These are phyloP conservation scores for Laticauda colubrina DNA, from an alignment of 2,113 vertebrate genomes.

Conservation along the genomic window DNA sequence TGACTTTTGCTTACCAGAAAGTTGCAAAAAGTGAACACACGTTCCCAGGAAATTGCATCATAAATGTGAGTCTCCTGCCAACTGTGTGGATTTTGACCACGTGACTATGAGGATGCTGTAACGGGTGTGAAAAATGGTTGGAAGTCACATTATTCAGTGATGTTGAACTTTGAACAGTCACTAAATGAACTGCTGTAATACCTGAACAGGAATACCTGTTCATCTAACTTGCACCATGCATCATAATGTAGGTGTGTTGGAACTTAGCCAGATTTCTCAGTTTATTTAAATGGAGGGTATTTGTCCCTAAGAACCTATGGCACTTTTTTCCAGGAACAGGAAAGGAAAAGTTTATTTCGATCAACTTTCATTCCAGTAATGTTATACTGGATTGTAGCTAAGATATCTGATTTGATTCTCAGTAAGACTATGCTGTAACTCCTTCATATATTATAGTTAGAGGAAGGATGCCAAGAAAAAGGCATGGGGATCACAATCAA, in stretches of 20 bases:
- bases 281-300: neutral
- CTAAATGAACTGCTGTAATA: neutral
- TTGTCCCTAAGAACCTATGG: neutral
- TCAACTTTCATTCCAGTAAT: neutral
- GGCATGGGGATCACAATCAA: conserved; percentile 11
- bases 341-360: neutral
- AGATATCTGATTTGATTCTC: neutral
- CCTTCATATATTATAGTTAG: neutral
- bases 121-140: neutral
- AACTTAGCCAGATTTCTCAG: neutral
- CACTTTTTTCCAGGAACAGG: no score
- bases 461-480: conserved; percentile 40
- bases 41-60: neutral
- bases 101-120: neutral
- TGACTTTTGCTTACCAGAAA: neutral
- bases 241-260: neutral
- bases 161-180: neutral
- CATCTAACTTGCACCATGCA: neutral
- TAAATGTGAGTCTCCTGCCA: neutral
- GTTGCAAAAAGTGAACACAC: neutral
- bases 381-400: neutral
- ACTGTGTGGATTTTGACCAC: neutral
- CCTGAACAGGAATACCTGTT: neutral
- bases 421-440: neutral
- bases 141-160: neutral